Evolutionary conservation across 1,140 invertebrate genomes (phyloP), one percentile per base, ranked within the genome.

Genomic region (Macrobrachium rosenbergii): DNA sequence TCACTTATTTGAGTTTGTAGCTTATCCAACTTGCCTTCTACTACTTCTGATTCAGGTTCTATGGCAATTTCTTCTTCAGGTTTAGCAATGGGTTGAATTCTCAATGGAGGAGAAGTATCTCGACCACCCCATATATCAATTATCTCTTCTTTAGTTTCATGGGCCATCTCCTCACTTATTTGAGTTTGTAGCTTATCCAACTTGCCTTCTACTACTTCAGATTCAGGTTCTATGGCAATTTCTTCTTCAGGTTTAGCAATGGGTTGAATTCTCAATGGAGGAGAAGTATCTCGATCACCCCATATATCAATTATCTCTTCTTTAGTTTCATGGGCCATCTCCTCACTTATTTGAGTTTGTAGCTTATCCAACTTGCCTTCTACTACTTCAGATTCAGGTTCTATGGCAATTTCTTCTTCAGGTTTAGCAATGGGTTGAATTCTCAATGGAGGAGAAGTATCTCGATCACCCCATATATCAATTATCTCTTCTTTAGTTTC

Each of bases 261-360:
- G 28, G 28, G 28, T 37, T 37, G 28, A 37, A 37, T 37, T 37
- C 28, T 37, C 28, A 37, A 37, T 37, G 28, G 28, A 1, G 28
- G 28, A 37, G 28, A 37, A 37, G 28, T 37, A 37, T 37, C 28
- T 37, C 28, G 28, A 37, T 37, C 28, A 37, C 58, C 72, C 82
- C 82, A 84, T 17, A 84, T 73, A 43, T 84, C 82, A 2, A 77
- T 11, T 21, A n/a, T 73, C n/a, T 60, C 45, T 21, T 19, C 82
- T 28, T 52, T 60, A 37, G 37, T 5, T 62, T 75, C 52, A 14
- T 73, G 19, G 1, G 3, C 28, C 28, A 37, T 37, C 8, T n/a
- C 23, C 69, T 58, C 10, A 52, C 5, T 37, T 37, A 37, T 37
- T 37, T 37, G 12, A 8, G 37, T 28, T 16, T 58, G 37, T 73